These are phyloP conservation scores for Nerophis lumbriciformis DNA, from an alignment of 2,113 vertebrate genomes.

Conservation along the genomic window DNA sequence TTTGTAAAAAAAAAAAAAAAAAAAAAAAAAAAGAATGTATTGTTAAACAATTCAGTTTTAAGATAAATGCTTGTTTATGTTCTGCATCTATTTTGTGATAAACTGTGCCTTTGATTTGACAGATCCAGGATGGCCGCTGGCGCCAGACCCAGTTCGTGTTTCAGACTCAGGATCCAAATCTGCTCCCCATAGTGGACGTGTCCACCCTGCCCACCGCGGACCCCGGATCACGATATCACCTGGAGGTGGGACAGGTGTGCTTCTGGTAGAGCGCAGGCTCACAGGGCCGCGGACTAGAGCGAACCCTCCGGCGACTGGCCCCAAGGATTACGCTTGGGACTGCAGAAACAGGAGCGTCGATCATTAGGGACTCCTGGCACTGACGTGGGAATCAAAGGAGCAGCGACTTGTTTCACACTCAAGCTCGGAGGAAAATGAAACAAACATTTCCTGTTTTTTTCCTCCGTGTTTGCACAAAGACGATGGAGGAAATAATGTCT, in stretches of 20 bases:
- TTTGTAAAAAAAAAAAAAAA: too few relatives aligned
- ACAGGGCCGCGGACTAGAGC: not conserved
- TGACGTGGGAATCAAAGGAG: constrained; percentile 29
- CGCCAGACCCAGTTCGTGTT: constrained; percentile 86
- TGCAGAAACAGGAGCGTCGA: constrained; percentile 48
- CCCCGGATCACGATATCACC: constrained; percentile 79
- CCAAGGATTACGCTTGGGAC: constrained; percentile 50
- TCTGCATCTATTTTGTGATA: not conserved
- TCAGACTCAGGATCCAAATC: constrained; percentile 83
- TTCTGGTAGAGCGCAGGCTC: constrained; percentile 76
- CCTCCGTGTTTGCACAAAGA: constrained; percentile 31
- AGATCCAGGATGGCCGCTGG: constrained; percentile 92
- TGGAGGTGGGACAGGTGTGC: constrained; percentile 91
- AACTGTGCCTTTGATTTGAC: constrained; percentile 14
- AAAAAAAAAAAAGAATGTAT: too few relatives aligned
- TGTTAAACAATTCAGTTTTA: too few relatives aligned
- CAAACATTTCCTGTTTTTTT: constrained; percentile 23
- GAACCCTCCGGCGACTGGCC: not conserved
- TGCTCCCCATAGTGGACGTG: constrained; percentile 84
- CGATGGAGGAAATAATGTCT: constrained; percentile 38
- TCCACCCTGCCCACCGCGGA: constrained; percentile 76
- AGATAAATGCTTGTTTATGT: not conserved
- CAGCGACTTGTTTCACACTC: constrained; percentile 42
- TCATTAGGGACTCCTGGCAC: constrained; percentile 38
- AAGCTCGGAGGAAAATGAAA: constrained; percentile 34